Conservation (phyloP, 2,888 invertebrate genomes). For the Trachelus stipa region DNA sequence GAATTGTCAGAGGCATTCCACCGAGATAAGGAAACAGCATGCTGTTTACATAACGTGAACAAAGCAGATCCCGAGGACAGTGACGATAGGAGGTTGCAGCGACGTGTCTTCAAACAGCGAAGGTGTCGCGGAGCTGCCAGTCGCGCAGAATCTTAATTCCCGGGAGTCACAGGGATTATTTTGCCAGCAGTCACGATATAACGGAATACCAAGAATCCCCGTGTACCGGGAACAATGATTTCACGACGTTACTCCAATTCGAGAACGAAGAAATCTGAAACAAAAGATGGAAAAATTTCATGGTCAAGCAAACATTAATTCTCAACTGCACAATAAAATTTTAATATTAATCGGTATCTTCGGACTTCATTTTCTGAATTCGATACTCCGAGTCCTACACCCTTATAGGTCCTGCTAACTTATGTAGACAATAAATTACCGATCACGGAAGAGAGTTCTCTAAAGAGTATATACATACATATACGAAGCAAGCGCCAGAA, state of each 20-base stretch:
- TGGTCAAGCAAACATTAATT: neutral
- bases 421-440: neutral
- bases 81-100: neutral
- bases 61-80: neutral
- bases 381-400: neutral
- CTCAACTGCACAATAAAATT: neutral
- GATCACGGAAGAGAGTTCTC: neutral
- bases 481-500: neutral
- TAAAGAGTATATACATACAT: neutral
- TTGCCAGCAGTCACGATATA: neutral
- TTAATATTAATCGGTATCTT: neutral
- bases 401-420: neutral
- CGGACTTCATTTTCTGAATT: neutral
- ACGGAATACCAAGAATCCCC: neutral
- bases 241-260: neutral
- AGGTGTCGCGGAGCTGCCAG: neutral
- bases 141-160: slow-evolving; percentile 4
- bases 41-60: slow-evolving; percentile 12
- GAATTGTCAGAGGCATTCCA: slow-evolving; percentile 31
- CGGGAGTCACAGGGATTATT: neutral
- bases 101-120: neutral
- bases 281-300: neutral
- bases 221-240: slow-evolving; percentile 7
- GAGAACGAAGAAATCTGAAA: neutral
- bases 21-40: slow-evolving; percentile 29